Conservation (phyloP, 2,113 vertebrate genomes). For the Ciconia boyciana region DNA sequence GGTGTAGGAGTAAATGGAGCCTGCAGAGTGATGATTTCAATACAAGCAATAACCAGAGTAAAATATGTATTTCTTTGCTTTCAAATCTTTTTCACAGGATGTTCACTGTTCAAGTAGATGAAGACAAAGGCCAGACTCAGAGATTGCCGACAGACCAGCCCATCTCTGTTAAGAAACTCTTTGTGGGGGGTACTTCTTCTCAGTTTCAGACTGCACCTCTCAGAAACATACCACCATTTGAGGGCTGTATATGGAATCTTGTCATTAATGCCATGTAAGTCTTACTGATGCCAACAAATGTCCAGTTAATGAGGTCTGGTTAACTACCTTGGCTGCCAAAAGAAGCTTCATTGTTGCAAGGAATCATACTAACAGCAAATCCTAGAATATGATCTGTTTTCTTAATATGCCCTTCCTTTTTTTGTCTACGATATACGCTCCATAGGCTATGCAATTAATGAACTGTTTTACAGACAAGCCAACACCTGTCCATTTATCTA, state of each 20-base stretch:
- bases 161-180: constrained; percentile 83
- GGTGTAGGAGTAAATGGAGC: neutral
- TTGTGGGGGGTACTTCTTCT: constrained; percentile 85
- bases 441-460: neutral
- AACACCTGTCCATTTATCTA: neutral
- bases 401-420: neutral
- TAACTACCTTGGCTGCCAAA: neutral
- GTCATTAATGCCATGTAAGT: constrained; percentile 90
- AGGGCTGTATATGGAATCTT: constrained; percentile 97
- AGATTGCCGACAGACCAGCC: constrained; percentile 81
- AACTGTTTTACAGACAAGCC: neutral
- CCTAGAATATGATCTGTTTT: neutral
- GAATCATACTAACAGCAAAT: neutral
- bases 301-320: neutral
- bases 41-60: neutral
- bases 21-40: neutral
- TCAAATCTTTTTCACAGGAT: constrained; percentile 69
- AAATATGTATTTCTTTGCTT: neutral
- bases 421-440: neutral
- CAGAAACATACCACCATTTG: constrained; percentile 84
- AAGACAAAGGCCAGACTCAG: constrained; percentile 82
- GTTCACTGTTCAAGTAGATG: constrained; percentile 91
- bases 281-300: neutral
- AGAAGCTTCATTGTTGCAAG: neutral
- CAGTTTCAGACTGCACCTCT: constrained; percentile 78